Percentiles rank a stretch among this genome's conserved stretches.
Conservation (phyloP, 1,140 invertebrate species). For the Nasonia longicornis region DNA sequence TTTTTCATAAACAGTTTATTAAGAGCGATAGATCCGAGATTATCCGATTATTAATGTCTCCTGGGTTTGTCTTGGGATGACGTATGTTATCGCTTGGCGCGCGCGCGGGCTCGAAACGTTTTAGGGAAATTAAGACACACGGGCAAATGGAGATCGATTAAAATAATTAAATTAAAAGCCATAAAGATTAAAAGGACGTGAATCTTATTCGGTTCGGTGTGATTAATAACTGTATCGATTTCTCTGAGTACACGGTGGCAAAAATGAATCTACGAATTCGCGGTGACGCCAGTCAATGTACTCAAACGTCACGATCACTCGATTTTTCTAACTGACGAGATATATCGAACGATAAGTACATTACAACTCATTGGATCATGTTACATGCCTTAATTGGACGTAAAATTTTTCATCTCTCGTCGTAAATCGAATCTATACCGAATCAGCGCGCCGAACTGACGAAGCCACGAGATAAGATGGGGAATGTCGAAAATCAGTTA, state of each 20-base stretch:
- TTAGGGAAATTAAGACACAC: constrained; percentile 1
- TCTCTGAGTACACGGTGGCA: too few relatives aligned
- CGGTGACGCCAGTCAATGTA: too few relatives aligned
- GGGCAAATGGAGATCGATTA: not conserved
- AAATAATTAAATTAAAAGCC: constrained; percentile 1
- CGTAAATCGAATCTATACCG: not conserved
- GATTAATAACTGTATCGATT: not conserved
- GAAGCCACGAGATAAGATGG: not conserved
- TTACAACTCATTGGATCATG: too few relatives aligned
- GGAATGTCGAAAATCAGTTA: constrained; percentile 9
- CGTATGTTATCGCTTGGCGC: not conserved
- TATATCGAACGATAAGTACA: too few relatives aligned
- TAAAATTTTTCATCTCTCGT: constrained; percentile 2
- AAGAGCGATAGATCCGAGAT: not conserved
- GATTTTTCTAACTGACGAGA: too few relatives aligned
- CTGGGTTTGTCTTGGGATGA: not conserved
- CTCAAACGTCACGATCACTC: too few relatives aligned
- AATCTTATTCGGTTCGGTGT: not conserved
- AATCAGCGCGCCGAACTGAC: not conserved
- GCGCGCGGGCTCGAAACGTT: not conserved
- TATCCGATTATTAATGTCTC: constrained; percentile 16
- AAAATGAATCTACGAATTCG: too few relatives aligned
- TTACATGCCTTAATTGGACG: not conserved
- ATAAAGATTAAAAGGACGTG: not conserved
- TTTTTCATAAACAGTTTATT: constrained; percentile 8